Base-by-base conservation (phyloP, 2,888 invertebrate genomes). In the Nemoura dubitans region DNA sequence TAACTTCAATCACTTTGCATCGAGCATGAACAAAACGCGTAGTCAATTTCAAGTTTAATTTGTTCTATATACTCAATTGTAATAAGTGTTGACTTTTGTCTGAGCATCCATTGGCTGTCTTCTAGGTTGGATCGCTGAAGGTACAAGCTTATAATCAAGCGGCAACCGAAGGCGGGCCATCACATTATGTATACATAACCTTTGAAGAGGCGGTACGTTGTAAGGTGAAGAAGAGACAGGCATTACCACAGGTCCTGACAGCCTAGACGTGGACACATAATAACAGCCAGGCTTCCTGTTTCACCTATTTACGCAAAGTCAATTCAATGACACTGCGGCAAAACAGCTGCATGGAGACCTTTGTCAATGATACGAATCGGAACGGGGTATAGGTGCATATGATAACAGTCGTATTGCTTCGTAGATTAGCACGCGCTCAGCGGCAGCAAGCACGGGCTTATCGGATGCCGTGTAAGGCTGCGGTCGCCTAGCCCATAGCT, bases 341-440 rank as follows among this genome's bases (percentile, higher is more conserved):
- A 59, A 59, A 59, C 59, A 59, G 16, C 59, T 59, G 59, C 59
- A 59, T 59, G 59, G 21, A 59, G 59, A 7, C 59, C 10, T 59
- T 21, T 59, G 59, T 21, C 59, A 21, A 59, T 59, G 59, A 59
- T 59, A 59, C 16, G 21, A 59, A 59, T 59, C 59, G 2, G 2
- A 59, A 14, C 21, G 59, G 21, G 59, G 16, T 59, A 36, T 36
- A 59, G 59, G 16, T 59, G 59, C 59, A 59, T 59, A 59, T 59
- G 59, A 59, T 59, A 59, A 59, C 59, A 59, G 59, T 59, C 59
- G 59, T 59, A 59, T 59, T 59, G 59, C 59, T 59, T 59, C 59
- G 16, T 59, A 59, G 59, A 59, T 59, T 59, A 59, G 59, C 59
- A 21, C 10, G 59, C 59, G 36, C 10, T 3, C 36, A 36, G 36